A percentile compares a stretch with the other conserved stretches of the same genome.
Evolutionary conservation across 2,113 vertebrate species (phyloP).

Genomic region (Antechinus stuartii): DNA sequence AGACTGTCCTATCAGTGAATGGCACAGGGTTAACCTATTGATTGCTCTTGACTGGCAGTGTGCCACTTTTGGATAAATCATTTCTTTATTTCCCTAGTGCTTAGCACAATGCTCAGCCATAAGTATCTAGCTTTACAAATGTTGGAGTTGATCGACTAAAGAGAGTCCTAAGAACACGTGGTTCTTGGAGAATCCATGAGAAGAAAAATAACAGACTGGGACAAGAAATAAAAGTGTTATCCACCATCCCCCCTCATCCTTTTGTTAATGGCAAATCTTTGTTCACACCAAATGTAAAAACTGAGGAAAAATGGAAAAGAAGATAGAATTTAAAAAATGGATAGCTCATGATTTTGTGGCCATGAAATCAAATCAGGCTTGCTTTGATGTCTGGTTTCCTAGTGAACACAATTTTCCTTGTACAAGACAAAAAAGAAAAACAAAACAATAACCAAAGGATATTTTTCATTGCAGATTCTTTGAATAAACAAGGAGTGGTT

Average conservation of each 20-base stretch:
- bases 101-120: background rate
- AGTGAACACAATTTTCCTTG: slow-evolving; percentile 2
- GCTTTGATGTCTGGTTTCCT: background rate
- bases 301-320: background rate
- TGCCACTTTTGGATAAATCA: background rate
- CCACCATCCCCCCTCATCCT: background rate
- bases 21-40: background rate
- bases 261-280: background rate
- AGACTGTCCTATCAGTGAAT: background rate
- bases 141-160: background rate
- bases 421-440: background rate
- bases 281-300: background rate
- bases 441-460: background rate
- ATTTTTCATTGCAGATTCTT: slow-evolving; percentile 80
- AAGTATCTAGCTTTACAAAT: background rate
- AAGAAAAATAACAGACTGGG: background rate
- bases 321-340: background rate
- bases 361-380: background rate
- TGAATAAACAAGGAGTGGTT: slow-evolving; percentile 79
- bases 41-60: background rate
- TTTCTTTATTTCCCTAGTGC: background rate
- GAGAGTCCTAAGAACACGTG: background rate
- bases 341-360: background rate
- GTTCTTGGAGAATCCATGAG: background rate
- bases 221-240: background rate